Base-by-base conservation (phyloP, 2,113 vertebrate genomes). In the Brienomyrus brachyistius region DNA sequence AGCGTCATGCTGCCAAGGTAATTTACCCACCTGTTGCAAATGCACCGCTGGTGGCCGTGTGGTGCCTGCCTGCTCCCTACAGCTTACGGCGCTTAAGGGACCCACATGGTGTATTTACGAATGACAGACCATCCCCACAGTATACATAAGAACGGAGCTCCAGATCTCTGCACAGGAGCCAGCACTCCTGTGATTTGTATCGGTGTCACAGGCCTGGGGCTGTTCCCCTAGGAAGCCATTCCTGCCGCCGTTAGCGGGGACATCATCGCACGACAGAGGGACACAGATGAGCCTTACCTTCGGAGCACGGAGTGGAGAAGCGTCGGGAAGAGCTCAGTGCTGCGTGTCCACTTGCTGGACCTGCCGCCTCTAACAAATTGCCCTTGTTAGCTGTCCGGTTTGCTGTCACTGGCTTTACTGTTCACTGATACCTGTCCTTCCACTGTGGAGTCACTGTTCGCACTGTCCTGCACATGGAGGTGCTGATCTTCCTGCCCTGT, bases 401-500 rank as follows among this genome's bases (percentile, higher is more conserved):
- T 31, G 6, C 85, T 56, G 11, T 40, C 50, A 35, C 52, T 43
- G 6, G 21, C 31, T 45, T 66, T 27, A 4, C 35, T 21, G 21
- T 54, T 35, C 52, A 35, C n/a, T 35, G 21, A 50, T 70, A 88
- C 35, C 59, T 70, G 59, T 88, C 87, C 87, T 88, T 27, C 87
- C 43, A 19, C 21, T 89, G 45, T 5, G n/a, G 40, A 88, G 66
- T 27, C 47, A 77, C 88, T 43, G 17, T 74, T 51, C 45, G 17
- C 4, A 80, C 47, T 52, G 88, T 80, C 66, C 66, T 47, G 40
- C n/a, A 52, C 9, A 21, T 56, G 51, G 31, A 83, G 52, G 77
- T 47, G 89, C 51, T 54, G 48, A 45, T 89, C 50, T 89, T 23
- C 54, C 51, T 89, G 89, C 89, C 52, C 89, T 89, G 89, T 89